Base-by-base conservation (phyloP, 2,797 vertebrate genomes). In the Argyrosomus regius region DNA sequence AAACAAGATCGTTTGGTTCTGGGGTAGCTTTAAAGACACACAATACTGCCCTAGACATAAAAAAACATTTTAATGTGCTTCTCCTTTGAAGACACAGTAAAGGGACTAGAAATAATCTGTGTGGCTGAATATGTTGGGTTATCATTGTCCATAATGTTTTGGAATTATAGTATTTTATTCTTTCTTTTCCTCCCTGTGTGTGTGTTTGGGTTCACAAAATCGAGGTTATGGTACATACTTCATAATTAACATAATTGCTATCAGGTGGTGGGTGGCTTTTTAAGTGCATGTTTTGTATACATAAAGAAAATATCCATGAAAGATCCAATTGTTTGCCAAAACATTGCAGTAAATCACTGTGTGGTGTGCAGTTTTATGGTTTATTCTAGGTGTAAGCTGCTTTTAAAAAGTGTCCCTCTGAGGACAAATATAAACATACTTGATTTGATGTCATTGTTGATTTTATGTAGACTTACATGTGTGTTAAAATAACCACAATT, bases 221-320 rank as follows among this genome's bases (percentile, higher is more conserved):
- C 69, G 59, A 79, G 41, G 24, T 82, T 84, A 74, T 81, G 67
- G 41, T 56, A 57, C 70, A 81, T 67, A 78, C 61, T 79, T 84
- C 67, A 66, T 85, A 78, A 86, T 81, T 77, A 76, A 58, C 53
- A 62, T 70, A 84, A 84, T 72, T 75, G 63, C 72, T 68, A 76
- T 82, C 63, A 79, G 63, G 61, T 82, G 57, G 64, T 48, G 5
- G 39, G 64, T 59, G 53, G 53, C 46, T 85, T 86, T 78, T 80
- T 76, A 86, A 66, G 67, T 72, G 52, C 11, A 69, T 68, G 68
- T 78, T 83, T 70, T 66, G 35, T 58, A 56, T 65, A 76, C 39
- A 57, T 67, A 52, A 74, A 82, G 54, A 75, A 82, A 76, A 81
- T 60, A 61, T 77, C 26, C 17, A 61, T 63, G 7, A 66, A 83